Conservation (phyloP, 2,888 invertebrate genomes). For the Perithous albicinctus region DNA sequence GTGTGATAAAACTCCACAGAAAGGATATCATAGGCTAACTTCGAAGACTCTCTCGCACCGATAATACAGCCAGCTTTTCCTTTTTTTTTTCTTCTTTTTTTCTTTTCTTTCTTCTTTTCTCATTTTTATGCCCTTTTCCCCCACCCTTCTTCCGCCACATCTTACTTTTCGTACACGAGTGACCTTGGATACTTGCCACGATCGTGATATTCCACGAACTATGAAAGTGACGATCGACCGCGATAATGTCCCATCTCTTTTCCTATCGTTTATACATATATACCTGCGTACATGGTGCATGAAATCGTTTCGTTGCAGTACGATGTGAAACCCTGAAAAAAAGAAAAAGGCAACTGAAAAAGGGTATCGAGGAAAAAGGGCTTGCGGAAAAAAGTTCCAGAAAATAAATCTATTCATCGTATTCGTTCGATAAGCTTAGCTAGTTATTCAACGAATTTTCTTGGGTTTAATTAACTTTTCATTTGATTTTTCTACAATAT, state of each 20-base stretch:
- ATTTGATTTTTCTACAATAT: no score
- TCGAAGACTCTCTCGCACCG: conserved; percentile 38
- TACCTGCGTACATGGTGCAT: not conserved
- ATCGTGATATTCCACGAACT: conserved; percentile 59
- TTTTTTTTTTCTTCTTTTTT: no score
- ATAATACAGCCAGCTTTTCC: conserved; percentile 37
- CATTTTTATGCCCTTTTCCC: conserved; percentile 12
- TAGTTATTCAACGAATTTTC: no score
- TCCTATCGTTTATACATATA: conserved; percentile 2
- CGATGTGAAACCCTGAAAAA: not conserved
- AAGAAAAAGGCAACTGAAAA: no score
- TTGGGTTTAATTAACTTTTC: no score
- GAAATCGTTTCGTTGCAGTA: conserved; percentile 11
- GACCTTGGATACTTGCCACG: conserved; percentile 69
- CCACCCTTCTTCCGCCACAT: conserved; percentile 20
- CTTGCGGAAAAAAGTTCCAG: not conserved
- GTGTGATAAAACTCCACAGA: conserved; percentile 39
- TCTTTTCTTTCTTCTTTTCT: conserved; percentile 8
- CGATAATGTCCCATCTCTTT: conserved; percentile 44
- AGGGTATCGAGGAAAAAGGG: not conserved
- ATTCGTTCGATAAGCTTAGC: no score
- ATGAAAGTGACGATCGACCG: conserved; percentile 42
- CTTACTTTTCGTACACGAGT: conserved; percentile 52
- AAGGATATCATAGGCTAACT: conserved; percentile 16
- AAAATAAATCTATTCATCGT: not conserved